Evolutionary conservation across 2,888 invertebrate species (phyloP).

Genomic region (Macroteleia sp.): DNA sequence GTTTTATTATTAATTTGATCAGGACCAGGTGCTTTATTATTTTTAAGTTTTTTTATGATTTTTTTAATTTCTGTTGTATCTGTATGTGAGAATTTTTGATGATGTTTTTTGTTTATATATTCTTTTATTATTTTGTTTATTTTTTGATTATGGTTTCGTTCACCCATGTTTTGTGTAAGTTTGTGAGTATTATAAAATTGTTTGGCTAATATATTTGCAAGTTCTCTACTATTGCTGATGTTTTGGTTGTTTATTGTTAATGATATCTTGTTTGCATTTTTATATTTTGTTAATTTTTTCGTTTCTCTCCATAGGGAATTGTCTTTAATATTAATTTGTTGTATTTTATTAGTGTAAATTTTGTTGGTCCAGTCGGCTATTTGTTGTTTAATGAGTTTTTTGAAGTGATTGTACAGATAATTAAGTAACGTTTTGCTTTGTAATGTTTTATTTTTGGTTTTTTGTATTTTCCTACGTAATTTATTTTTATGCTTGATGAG

Average conservation of each 20-base stretch:
- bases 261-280: not conserved
- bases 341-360: not conserved
- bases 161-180: too few relatives aligned
- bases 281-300: conserved; percentile 1
- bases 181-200: not conserved
- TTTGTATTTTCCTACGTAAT: not conserved
- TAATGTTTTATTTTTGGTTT: not conserved
- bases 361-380: not conserved
- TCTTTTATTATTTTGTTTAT: too few relatives aligned
- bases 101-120: too few relatives aligned
- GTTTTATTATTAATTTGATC: too few relatives aligned
- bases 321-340: not conserved
- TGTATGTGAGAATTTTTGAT: too few relatives aligned
- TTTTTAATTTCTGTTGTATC: too few relatives aligned
- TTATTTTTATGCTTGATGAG: not conserved
- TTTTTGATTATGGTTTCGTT: too few relatives aligned
- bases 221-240: not conserved
- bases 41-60: too few relatives aligned
- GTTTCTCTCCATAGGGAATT: conserved; percentile 4
- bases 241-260: too few relatives aligned
- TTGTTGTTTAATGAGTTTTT: not conserved
- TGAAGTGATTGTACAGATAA: not conserved
- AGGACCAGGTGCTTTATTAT: too few relatives aligned
- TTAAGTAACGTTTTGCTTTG: too few relatives aligned
- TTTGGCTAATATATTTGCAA: too few relatives aligned